A percentile compares a stretch with the other conserved stretches of the same genome.
Evolutionary conservation across 2,797 vertebrate species (phyloP).

Genomic region (Apogon hyalosoma): DNA sequence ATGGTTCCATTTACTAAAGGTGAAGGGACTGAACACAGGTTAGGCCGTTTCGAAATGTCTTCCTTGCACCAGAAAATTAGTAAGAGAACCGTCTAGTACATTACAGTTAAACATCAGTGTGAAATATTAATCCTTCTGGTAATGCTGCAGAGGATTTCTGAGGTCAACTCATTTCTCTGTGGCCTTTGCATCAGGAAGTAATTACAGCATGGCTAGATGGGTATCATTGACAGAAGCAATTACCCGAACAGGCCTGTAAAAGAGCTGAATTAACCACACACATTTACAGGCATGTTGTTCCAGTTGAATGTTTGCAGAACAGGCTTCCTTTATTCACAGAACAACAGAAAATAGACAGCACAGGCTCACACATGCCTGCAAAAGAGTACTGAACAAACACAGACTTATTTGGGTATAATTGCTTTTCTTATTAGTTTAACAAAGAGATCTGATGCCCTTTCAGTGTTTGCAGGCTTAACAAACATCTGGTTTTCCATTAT

Average conservation of each 20-base stretch:
- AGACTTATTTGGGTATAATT: slow-evolving; percentile 2
- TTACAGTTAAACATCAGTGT: slow-evolving; percentile 58
- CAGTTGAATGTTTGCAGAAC: slow-evolving; percentile 40
- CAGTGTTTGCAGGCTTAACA: background rate
- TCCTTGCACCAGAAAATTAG: slow-evolving; percentile 28
- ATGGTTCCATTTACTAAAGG: slow-evolving; percentile 18
- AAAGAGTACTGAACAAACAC: slow-evolving; percentile 34
- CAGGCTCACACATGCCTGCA: slow-evolving; percentile 10
- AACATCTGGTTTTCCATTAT: slow-evolving; percentile 19
- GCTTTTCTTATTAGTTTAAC: slow-evolving; percentile 10
- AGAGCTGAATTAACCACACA: slow-evolving; percentile 56
- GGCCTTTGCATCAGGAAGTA: slow-evolving; percentile 73
- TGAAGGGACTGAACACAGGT: slow-evolving; percentile 36
- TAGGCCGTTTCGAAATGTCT: slow-evolving; percentile 28
- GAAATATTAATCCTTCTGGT: slow-evolving; percentile 67
- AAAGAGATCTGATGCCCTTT: slow-evolving; percentile 18
- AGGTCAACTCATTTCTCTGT: slow-evolving; percentile 66
- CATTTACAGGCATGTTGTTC: slow-evolving; percentile 57
- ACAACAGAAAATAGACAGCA: slow-evolving; percentile 19
- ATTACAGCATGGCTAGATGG: slow-evolving; percentile 76
- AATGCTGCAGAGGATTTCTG: slow-evolving; percentile 66
- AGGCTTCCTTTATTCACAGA: slow-evolving; percentile 29
- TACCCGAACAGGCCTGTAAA: slow-evolving; percentile 61
- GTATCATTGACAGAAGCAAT: slow-evolving; percentile 76
- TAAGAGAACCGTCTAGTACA: slow-evolving; percentile 48